Evolutionary conservation across 1,140 invertebrate genomes (phyloP).

Genomic region (Pteromalus puparum): DNA sequence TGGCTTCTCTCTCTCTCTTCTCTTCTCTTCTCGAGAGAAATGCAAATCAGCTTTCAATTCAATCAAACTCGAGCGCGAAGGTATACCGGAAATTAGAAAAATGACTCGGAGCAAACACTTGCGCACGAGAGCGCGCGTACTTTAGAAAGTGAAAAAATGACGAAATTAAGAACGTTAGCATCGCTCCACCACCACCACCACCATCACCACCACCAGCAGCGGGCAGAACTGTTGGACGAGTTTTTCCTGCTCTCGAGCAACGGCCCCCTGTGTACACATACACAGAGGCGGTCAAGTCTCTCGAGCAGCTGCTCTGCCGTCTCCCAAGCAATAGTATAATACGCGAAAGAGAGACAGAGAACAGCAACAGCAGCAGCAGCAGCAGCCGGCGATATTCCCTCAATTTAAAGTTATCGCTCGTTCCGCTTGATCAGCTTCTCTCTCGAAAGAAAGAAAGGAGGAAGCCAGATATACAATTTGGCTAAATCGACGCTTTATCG

Average conservation of each 20-base stretch:
- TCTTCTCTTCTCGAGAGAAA: not conserved
- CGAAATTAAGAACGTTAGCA: not conserved
- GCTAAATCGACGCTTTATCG: no score
- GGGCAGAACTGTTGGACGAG: not conserved
- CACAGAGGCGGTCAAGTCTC: not conserved
- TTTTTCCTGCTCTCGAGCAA: slow-evolving; percentile 14
- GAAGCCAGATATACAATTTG: not conserved
- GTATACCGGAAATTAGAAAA: not conserved
- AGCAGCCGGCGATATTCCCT: not conserved
- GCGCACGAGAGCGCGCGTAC: no score
- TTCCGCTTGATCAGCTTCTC: not conserved
- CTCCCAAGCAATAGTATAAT: not conserved
- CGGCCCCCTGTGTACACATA: not conserved
- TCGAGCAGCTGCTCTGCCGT: not conserved
- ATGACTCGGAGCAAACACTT: not conserved
- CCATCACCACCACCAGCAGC: no score
- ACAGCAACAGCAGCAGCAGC: not conserved
- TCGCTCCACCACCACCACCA: no score
- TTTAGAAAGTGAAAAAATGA: not conserved
- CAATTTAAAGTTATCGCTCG: slow-evolving; percentile 37
- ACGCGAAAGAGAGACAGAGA: not conserved
- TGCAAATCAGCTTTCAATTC: not conserved
- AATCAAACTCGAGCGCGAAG: not conserved
- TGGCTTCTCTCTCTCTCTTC: no score
- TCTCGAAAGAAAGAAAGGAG: slow-evolving; percentile 2